These are phyloP conservation scores for Cyclargus thomasi DNA, from an alignment of 1,140 invertebrate species.

Conservation along the genomic window DNA sequence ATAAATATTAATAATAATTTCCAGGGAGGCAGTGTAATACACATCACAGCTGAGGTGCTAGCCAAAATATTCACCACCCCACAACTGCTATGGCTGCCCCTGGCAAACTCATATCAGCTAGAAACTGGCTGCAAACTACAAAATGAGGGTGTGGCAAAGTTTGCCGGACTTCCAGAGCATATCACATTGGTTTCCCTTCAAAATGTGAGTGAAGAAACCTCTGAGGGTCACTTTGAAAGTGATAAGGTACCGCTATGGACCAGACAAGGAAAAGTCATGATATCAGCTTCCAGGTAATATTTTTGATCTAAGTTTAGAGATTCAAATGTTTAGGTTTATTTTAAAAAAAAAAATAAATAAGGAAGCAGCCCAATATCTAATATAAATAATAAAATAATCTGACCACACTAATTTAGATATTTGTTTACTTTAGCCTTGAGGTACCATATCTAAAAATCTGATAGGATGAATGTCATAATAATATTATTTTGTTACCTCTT, in stretches of 20 bases:
- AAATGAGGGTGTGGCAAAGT: conserved; percentile 55
- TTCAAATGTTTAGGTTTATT: too few species aligned
- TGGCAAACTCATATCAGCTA: conserved; percentile 52
- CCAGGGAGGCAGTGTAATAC: conserved; percentile 59
- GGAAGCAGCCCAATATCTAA: too few species aligned
- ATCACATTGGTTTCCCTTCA: conserved; percentile 51
- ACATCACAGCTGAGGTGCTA: conserved; percentile 61
- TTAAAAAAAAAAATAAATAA: too few species aligned
- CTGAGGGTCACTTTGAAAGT: conserved; percentile 80
- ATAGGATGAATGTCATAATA: too few species aligned
- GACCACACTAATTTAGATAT: too few species aligned
- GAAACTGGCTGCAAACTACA: conserved; percentile 53
- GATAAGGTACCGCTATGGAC: conserved; percentile 82
- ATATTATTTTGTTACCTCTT: too few species aligned
- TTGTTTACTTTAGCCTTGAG: too few species aligned
- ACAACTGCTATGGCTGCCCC: conserved; percentile 54
- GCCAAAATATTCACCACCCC: conserved; percentile 48
- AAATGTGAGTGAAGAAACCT: conserved; percentile 50
- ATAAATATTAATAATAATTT: conserved; percentile 25
- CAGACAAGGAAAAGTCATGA: conserved; percentile 80
- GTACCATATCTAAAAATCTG: too few species aligned
- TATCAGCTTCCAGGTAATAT: conserved; percentile 74
- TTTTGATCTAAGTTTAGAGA: too few species aligned
- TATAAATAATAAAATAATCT: too few species aligned
- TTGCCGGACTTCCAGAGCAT: conserved; percentile 49